phyloP scores from a whole-genome alignment of 2,113 vertebrate genomes.

The Zapus hudsonius region DNA sequence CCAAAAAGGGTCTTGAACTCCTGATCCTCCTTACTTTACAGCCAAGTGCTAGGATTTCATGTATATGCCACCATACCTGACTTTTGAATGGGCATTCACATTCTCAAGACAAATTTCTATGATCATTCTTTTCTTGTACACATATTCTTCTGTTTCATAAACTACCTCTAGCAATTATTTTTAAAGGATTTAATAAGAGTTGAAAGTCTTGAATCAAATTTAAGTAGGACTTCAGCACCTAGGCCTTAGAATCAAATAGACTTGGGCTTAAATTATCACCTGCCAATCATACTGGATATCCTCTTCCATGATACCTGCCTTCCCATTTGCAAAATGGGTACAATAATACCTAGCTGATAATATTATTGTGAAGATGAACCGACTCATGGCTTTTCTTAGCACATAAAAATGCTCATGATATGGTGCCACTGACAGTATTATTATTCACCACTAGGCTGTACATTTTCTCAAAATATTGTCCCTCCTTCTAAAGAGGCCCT shows the following conservation, averaged over 20 bases:
- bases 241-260: conserved; percentile 27
- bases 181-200: not conserved
- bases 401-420: not conserved
- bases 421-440: not conserved
- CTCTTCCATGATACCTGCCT: not conserved
- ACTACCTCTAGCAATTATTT: not conserved
- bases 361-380: not conserved
- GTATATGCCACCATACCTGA: not conserved
- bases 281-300: not conserved
- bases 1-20: no score
- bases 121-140: not conserved
- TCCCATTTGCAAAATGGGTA: not conserved
- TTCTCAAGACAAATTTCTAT: conserved; percentile 12
- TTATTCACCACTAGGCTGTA: not conserved
- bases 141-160: not conserved
- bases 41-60: not conserved
- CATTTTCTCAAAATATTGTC: not conserved
- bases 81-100: not conserved
- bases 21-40: no score
- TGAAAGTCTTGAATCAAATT: not conserved
- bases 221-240: not conserved
- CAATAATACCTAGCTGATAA: not conserved
- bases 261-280: not conserved
- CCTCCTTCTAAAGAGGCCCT: not conserved
- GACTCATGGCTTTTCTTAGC: not conserved